A percentile compares a stretch with the other conserved stretches of the same genome.
phyloP scores from a whole-genome alignment of 2,888 invertebrate genomes.

The Neoaliturus tenellus region DNA sequence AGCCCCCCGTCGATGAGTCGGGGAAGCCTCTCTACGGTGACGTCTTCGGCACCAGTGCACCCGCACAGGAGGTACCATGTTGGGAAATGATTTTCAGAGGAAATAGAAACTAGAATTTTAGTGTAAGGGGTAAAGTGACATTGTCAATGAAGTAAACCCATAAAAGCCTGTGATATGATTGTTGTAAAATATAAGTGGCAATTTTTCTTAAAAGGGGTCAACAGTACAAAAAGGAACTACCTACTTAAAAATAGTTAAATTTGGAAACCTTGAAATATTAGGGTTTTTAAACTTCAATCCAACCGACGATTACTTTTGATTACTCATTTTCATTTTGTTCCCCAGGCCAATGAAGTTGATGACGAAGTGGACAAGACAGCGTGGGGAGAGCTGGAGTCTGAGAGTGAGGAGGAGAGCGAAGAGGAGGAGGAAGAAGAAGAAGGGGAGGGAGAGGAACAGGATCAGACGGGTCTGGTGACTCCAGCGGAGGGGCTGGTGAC shows the following conservation, averaged over 20 bases:
- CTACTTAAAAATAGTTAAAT: background rate
- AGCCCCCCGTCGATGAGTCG: constrained; percentile 98
- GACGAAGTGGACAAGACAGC: constrained; percentile 94
- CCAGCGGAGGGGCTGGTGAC: constrained; percentile 96
- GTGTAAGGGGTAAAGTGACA: no score
- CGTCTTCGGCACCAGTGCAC: constrained; percentile 93
- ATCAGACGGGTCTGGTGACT: constrained; percentile 91
- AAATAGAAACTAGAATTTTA: no score
- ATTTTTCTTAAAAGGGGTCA: no score
- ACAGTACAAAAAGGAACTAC: no score
- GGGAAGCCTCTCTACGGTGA: constrained; percentile 99
- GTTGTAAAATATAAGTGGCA: no score
- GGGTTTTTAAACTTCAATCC: no score
- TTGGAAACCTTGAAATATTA: no score
- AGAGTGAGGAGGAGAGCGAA: constrained; percentile 81
- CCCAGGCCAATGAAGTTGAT: constrained; percentile 81
- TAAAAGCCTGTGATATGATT: no score
- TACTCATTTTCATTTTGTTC: no score
- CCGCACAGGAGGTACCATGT: constrained; percentile 84
- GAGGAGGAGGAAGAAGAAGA: constrained; percentile 81
- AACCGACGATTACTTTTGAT: no score
- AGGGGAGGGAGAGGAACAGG: constrained; percentile 78
- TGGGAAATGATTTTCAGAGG: no score
- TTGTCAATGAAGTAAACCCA: no score
- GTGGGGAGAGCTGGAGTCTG: constrained; percentile 98